Evolutionary conservation across 2,113 vertebrate genomes (phyloP), one percentile per base, ranked within the genome.

Genomic region (Eulemur rufifrons): DNA sequence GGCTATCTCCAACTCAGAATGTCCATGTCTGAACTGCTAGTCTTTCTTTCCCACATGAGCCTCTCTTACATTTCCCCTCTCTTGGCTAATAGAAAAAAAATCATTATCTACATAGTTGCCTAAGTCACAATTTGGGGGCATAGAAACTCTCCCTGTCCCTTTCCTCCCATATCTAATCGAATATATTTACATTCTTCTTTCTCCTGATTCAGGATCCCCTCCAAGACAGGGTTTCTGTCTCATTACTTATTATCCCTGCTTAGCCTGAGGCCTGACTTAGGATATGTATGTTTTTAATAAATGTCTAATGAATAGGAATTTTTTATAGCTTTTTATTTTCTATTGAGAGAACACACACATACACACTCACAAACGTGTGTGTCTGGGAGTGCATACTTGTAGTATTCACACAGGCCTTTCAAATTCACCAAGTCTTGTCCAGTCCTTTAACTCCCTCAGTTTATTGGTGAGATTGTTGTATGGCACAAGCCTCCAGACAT

Each of bases 291-390:
- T 56, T 91, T 94, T 96, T 68, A 91, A 94, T 97, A 95, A 88
- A 95, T 91, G 4, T 69, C 88, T 97, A 90, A 83, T 93, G 74
- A 94, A 85, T 77, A 89, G 37, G 20, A 69, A 13, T 74, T 89
- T 92, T 88, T 91, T 94, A 54, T 80, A 86, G 86, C 47, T 71
- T 77, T 93, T 71, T 45, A 32, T 88, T 91, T 96, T 96, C 71
- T 96, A 8, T 82, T 93, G 56, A 76, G 69, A 93, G 64, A 47
- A 52, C 85, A 63, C 32, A 77, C 64, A 18, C 37, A 93, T 34
- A 77, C 17, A 77, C 59, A 86, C 32, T 47, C 59, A 74, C 32
- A 52, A 71, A 37, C 71, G 6, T 80, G 29, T 80, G 29, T 95
- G 93, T 34, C 68, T 86, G 1, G 13, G 23, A 94, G 63, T 73